Evolutionary conservation across 2,797 vertebrate species (phyloP).

Genomic region (Bothrops alternatus): DNA sequence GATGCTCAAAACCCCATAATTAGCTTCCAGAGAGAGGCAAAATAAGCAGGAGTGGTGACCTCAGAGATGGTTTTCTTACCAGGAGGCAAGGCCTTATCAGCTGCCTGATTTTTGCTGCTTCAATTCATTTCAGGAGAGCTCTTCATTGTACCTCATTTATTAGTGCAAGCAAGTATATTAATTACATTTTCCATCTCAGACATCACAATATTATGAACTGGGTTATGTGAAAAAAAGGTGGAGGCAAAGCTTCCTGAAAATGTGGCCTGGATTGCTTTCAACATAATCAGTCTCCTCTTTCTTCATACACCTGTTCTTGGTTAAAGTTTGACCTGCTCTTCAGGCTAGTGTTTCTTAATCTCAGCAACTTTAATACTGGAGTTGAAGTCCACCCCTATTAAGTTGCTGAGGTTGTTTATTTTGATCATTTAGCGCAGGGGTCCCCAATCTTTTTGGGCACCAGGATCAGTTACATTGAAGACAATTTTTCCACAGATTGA

Average conservation of each 20-base stretch:
- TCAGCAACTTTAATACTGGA: neutral
- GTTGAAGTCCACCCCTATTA: neutral
- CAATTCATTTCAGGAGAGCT: neutral
- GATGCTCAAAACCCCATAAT: neutral
- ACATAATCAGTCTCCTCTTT: neutral
- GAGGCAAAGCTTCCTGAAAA: neutral
- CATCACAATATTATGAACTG: neutral
- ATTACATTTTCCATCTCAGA: neutral
- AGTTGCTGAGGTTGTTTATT: neutral
- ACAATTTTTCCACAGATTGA: neutral
- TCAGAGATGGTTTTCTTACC: neutral
- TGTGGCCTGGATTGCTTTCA: neutral
- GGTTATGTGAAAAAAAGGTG: neutral
- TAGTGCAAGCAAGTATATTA: neutral
- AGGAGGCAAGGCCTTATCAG: neutral
- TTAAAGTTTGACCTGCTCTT: neutral
- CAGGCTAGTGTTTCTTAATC: neutral
- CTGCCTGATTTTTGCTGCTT: neutral
- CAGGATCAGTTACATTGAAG: neutral
- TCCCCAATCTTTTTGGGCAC: neutral
- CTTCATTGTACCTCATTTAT: neutral
- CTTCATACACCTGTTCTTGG: neutral
- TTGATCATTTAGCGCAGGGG: neutral
- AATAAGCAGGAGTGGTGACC: conserved; percentile 15
- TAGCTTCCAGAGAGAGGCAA: neutral